Conservation (phyloP, 2,113 vertebrate genomes). For the Perccottus glenii region DNA sequence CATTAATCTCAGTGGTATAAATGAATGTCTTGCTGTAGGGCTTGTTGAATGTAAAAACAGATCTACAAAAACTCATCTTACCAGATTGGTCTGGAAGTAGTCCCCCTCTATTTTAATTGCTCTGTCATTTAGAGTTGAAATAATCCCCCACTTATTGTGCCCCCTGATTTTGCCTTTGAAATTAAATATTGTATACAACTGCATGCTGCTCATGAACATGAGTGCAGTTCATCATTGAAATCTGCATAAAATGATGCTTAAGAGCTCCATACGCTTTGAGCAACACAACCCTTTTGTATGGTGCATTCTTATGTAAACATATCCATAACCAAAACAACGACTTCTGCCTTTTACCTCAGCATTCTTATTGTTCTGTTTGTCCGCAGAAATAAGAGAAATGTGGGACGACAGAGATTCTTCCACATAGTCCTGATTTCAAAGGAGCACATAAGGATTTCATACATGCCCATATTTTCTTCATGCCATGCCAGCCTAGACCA, state of each 20-base stretch:
- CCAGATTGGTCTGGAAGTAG: slow-evolving; percentile 82
- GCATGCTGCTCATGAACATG: slow-evolving; percentile 73
- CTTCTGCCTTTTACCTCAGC: slow-evolving; percentile 58
- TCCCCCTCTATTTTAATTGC: slow-evolving; percentile 83
- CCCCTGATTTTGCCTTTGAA: slow-evolving; percentile 80
- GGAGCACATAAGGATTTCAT: slow-evolving; percentile 43
- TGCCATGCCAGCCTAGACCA: slow-evolving; percentile 56
- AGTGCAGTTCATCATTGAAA: slow-evolving; percentile 71
- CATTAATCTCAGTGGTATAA: slow-evolving; percentile 86
- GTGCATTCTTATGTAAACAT: slow-evolving; percentile 71
- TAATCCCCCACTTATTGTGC: slow-evolving; percentile 64
- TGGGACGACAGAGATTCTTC: slow-evolving; percentile 60
- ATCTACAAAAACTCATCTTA: slow-evolving; percentile 84
- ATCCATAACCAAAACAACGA: slow-evolving; percentile 76
- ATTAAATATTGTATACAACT: slow-evolving; percentile 81
- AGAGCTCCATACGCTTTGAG: slow-evolving; percentile 73
- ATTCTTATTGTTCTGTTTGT: slow-evolving; percentile 60
- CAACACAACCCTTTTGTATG: slow-evolving; percentile 59
- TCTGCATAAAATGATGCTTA: slow-evolving; percentile 79
- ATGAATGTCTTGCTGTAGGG: slow-evolving; percentile 87
- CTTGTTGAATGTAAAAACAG: slow-evolving; percentile 86
- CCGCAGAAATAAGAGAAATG: slow-evolving; percentile 70
- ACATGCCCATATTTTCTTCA: slow-evolving; percentile 37
- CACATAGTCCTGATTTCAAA: slow-evolving; percentile 68
- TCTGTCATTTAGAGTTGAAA: slow-evolving; percentile 81